Evolutionary conservation across 2,888 invertebrate genomes (phyloP).

Genomic region (Slavum lentiscoides): DNA sequence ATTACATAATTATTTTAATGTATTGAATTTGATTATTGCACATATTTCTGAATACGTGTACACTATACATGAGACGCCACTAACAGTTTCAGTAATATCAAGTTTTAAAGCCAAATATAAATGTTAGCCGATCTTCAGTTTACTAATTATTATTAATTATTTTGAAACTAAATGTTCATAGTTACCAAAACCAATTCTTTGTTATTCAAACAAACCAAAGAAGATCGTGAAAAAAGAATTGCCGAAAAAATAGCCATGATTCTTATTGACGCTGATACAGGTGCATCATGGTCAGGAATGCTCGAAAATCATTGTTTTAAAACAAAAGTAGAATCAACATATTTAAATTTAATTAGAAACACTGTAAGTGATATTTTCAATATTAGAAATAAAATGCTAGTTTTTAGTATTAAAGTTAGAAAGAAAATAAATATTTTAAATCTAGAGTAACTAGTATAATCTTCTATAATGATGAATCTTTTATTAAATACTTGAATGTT

Average conservation of each 20-base stretch:
- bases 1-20: too few relatives aligned
- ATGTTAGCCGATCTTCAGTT: too few relatives aligned
- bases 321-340: conserved; percentile 48
- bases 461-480: too few relatives aligned
- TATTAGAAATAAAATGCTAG: not conserved
- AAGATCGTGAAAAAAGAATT: conserved; percentile 60
- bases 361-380: conserved; percentile 33
- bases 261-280: conserved; percentile 58
- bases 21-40: too few relatives aligned
- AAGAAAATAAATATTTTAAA: too few relatives aligned
- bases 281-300: not conserved
- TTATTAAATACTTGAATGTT: too few relatives aligned
- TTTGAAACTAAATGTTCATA: conserved; percentile 12
- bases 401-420: too few relatives aligned
- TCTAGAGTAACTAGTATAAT: too few relatives aligned
- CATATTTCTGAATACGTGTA: too few relatives aligned
- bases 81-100: too few relatives aligned
- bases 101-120: too few relatives aligned
- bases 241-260: conserved; percentile 62
- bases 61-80: too few relatives aligned
- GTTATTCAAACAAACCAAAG: conserved; percentile 59
- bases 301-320: not conserved
- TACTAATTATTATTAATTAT: not conserved
- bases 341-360: conserved; percentile 49
- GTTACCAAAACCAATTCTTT: conserved; percentile 58